These are phyloP conservation scores for Pluvianellus socialis DNA, from an alignment of 2,113 vertebrate species.

Conservation along the genomic window DNA sequence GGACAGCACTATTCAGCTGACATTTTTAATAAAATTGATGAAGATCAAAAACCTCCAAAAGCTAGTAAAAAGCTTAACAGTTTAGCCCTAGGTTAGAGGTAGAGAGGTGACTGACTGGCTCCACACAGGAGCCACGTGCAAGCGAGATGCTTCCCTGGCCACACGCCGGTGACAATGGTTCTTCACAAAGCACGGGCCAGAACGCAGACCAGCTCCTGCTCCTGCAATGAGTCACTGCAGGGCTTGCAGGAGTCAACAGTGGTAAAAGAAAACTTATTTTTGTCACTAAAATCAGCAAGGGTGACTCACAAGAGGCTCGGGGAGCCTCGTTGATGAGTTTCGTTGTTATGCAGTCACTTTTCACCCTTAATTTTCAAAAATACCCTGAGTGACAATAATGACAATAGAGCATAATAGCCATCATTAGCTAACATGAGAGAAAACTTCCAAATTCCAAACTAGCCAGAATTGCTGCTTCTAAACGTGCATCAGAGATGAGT, in stretches of 20 bases:
- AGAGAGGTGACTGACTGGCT: neutral
- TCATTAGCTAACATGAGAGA: slow-evolving; percentile 25
- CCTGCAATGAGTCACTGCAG: neutral
- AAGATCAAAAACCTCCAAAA: neutral
- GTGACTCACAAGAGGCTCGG: slow-evolving; percentile 16
- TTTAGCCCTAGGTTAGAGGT: neutral
- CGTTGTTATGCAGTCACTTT: slow-evolving; percentile 9
- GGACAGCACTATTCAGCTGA: neutral
- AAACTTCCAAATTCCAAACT: neutral
- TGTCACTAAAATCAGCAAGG: neutral
- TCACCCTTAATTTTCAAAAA: slow-evolving; percentile 40
- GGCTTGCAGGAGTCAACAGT: neutral
- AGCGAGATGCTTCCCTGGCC: neutral
- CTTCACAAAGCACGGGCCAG: neutral
- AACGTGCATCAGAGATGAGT: neutral
- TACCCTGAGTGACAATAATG: neutral
- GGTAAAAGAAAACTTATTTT: neutral
- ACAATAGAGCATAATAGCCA: neutral
- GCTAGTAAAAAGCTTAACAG: neutral
- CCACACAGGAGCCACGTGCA: accelerated
- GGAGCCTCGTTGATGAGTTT: slow-evolving; percentile 2
- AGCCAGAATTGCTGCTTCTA: neutral
- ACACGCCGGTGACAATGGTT: neutral
- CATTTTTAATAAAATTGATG: neutral
- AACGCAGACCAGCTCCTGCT: neutral